Base-by-base conservation (phyloP, 1,140 invertebrate species). In the Archivesica marissinica region DNA sequence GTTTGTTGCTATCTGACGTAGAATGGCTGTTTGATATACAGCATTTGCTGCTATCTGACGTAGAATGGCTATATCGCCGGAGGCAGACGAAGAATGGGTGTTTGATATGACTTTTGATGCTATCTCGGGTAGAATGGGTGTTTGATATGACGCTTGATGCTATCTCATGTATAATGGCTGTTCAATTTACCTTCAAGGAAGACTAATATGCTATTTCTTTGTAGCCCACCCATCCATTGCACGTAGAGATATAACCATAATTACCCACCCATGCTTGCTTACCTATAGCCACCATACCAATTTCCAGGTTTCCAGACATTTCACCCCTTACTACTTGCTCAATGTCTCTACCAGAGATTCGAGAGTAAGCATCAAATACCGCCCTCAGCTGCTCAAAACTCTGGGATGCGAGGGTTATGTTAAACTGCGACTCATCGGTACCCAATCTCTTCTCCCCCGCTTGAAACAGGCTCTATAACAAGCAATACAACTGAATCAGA, bases 381-480 rank as follows among this genome's bases (percentile, higher is more conserved):
- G 93, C 92, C 23, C 91, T 72, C 23, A 93, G 76, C 87, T 94
- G 93, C 23, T 91, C 90, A 74, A 88, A 93, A 78, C 93, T 92
- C 68, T 92, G 92, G 7, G 92, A 91, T 0, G 90, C 91, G 61
- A 94, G 68, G 11, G 94, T 91, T 23, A 88, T 75, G 85, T 94
- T 93, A 76, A 94, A 93, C 61, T 89, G 91, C 44, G 92, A 93
- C 87, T 95, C 95, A 89, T 95, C 95, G 28, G 95, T 95, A 39
- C 95, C 95, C 83, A 94, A 91, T 74, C 92, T 93, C 82, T 93
- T 93, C 77, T 94, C 94, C 35, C 95, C 95, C 39, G 95, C 93
- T 88, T 93, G 86, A 47, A 91, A 92, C 39, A 94, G 78, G 83
- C 83, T 88, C 93, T 93, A 84, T 28, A 50, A n/a, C n/a, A n/a